Evolutionary conservation across 2,888 invertebrate genomes (phyloP), one percentile per base, ranked within the genome.

Genomic region (Drosophila barbarae): DNA sequence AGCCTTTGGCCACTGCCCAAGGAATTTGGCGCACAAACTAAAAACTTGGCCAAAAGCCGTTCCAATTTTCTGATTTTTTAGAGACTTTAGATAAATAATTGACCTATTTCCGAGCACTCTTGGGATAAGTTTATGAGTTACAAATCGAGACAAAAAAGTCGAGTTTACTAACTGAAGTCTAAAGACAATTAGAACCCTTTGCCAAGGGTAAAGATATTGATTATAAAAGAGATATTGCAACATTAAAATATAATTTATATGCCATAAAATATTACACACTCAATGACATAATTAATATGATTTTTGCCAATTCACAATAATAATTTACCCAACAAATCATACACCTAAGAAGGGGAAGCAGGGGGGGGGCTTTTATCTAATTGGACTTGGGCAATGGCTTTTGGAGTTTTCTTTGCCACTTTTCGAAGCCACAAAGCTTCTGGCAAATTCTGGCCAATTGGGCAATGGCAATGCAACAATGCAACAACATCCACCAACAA

Each of bases 281-380:
- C 42, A 65, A 69, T 79, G 74, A 74, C 79, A 78, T 79, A 69
- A 74, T 74, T 72, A 59, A 47, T 50, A 26, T 5, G 69, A 53
- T 72, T 71, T 72, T 65, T 72, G 64, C 65, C 69, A 69, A 74
- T 71, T 71, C 61, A 71, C 69, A 70, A 71, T 70, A 61, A 32
- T 60, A 54, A 50, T 77, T 79, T 74, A 67, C 77, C 59, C 69
- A 83, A 77, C 71, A 69, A 73, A 72, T 68, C 58, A 64, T 59
- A 58, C 73, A 64, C 60, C 69, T 46, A 30, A 5, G 59, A 5
- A 2, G 30, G 32, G 6, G 18, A 38, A 28, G 46, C 23, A n/a
- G 42, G 9, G 36, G 9, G 36, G 36, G 36, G 36, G 38, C 34
- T 30, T 46, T 34, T 56, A 30, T 56, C 46, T 30, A 49, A 34